Base-by-base conservation (phyloP, 2,113 vertebrate genomes). In the Leucosticte australis region DNA sequence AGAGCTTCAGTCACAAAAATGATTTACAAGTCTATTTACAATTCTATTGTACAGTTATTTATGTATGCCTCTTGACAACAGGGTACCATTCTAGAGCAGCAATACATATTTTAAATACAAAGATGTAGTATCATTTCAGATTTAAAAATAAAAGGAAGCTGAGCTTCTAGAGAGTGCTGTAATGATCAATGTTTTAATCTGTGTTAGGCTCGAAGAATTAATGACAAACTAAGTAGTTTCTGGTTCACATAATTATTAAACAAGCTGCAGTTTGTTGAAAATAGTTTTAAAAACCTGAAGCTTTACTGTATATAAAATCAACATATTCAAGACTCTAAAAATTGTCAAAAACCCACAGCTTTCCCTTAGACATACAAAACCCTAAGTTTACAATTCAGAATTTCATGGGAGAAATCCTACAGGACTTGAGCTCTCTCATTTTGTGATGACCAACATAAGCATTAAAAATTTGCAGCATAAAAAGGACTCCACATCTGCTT, bases 61-160 rank as follows among this genome's bases (percentile, higher is more conserved):
- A 97, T 93, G 96, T 97, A 94, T 97, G 97, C 96, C 91, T 97
- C 94, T 96, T 96, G 97, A 98, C 97, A 98, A 97, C 89, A 95
- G 97, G 97, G 98, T 98, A 98, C 98, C 98, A 97, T 98, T 98
- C 95, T 96, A 96, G 96, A 98, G 98, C 98, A 98, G 98, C 98
- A 98, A 95, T 97, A 97, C 90, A 91, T 80, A 91, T 97, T 89
- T 98, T 96, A 97, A 96, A 97, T 97, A 97, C 96, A 97, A 97
- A 97, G 97, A 97, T 96, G 97, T 93, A 94, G 92, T 92, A 97
- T 97, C 92, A 94, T 93, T 96, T 97, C 95, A 96, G 92, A 95
- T 97, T 96, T 97, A 97, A 97, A 98, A 96, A 84, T 70, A 90
- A 92, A 92, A 79, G 75, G 95, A 97, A 97, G 96, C 87, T 85